phyloP scores from a whole-genome alignment of 2,888 invertebrate species.

The Dryobotodes eremita region DNA sequence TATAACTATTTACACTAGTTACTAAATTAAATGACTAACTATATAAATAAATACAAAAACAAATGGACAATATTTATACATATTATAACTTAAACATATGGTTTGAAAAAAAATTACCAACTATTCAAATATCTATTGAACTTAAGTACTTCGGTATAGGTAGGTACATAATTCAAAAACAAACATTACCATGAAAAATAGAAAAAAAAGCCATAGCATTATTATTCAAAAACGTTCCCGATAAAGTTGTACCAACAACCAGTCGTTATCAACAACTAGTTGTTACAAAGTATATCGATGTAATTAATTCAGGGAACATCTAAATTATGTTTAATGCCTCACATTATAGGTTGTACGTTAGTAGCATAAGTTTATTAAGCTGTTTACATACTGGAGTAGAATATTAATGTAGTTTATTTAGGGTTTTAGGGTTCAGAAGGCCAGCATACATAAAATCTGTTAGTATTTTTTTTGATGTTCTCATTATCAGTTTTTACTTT shows the following conservation, averaged over 20 bases:
- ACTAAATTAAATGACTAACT: too few species aligned
- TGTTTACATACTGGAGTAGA: slow-evolving; percentile 19
- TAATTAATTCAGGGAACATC: slow-evolving; percentile 53
- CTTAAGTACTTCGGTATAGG: too few species aligned
- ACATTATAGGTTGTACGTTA: slow-evolving; percentile 19
- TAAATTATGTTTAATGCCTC: slow-evolving; percentile 47
- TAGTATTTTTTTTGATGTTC: background rate
- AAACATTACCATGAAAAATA: background rate
- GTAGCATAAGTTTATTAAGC: slow-evolving; percentile 32
- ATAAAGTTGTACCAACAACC: slow-evolving; percentile 28
- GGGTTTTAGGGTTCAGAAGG: background rate
- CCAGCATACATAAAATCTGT: background rate
- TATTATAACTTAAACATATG: too few species aligned
- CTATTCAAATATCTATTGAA: too few species aligned
- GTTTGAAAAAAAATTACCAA: too few species aligned
- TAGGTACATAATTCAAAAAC: background rate
- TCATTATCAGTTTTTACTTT: background rate
- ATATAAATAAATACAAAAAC: too few species aligned
- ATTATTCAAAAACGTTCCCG: slow-evolving; percentile 21
- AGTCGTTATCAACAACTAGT: slow-evolving; percentile 33
- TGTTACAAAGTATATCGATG: slow-evolving; percentile 21
- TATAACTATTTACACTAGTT: too few species aligned
- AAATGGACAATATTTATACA: too few species aligned
- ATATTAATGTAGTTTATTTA: slow-evolving; percentile 23
- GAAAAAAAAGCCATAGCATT: background rate